A percentile compares a stretch with the other conserved stretches of the same genome.
These are phyloP conservation scores for Yponomeuta evonymella DNA, from an alignment of 2,888 invertebrate species.

Conservation along the genomic window DNA sequence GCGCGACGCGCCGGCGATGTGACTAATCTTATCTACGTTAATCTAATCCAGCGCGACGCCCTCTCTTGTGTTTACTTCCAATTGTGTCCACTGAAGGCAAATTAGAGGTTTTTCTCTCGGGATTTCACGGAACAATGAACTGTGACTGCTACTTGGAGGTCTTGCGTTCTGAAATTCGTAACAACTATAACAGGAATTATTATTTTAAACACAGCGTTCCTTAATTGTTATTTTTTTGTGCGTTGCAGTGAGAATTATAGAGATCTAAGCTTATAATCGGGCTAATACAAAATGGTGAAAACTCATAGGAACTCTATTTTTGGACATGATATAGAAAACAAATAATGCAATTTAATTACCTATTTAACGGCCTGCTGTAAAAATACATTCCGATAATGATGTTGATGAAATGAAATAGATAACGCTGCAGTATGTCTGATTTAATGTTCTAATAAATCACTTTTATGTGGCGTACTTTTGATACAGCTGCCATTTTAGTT, in stretches of 20 bases:
- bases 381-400: neutral
- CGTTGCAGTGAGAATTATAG: neutral
- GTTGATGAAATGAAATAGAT: neutral
- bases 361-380: neutral
- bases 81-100: conserved; percentile 72
- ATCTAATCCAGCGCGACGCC: conserved; percentile 68
- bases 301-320: too few relatives aligned
- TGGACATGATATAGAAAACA: too few relatives aligned
- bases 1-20: conserved; percentile 35
- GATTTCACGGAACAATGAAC: conserved; percentile 47
- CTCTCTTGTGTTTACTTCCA: conserved; percentile 73
- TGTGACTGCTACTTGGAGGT: conserved; percentile 33
- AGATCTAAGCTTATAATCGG: neutral
- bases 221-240: neutral
- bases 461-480: conserved; percentile 7
- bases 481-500: conserved; percentile 5
- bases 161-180: neutral
- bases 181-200: neutral
- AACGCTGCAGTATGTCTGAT: conserved; percentile 3
- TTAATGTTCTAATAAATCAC: conserved; percentile 12
- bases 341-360: neutral
- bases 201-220: neutral
- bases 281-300: neutral
- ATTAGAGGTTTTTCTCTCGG: conserved; percentile 64
- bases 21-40: conserved; percentile 70